Conservation (phyloP, 1,140 invertebrate genomes). For the Calliopsis andreniformis region DNA sequence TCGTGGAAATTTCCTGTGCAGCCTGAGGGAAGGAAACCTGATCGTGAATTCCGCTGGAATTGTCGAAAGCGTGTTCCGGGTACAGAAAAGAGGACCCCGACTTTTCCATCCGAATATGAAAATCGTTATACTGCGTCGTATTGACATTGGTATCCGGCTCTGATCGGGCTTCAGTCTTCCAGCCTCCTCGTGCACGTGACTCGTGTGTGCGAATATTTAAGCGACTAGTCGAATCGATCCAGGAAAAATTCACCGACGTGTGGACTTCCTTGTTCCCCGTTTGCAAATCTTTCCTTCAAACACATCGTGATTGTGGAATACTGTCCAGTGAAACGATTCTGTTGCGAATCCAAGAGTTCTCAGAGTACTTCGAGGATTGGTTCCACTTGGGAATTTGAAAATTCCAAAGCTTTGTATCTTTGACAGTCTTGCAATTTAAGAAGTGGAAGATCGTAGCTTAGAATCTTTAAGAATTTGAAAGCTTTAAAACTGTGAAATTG, state of each 20-base stretch:
- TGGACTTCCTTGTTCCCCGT: not conserved
- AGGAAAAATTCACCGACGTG: not conserved
- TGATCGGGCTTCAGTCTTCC: not conserved
- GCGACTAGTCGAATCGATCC: constrained; percentile 2
- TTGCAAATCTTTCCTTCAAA: constrained; percentile 28
- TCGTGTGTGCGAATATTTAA: constrained; percentile 31
- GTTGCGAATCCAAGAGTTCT: not conserved
- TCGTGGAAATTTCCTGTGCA: constrained; percentile 45
- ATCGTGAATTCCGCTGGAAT: constrained; percentile 76
- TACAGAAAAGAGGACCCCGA: constrained; percentile 61
- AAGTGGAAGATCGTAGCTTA: too few relatives aligned
- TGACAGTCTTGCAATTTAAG: too few relatives aligned
- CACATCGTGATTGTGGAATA: not conserved
- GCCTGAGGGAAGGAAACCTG: constrained; percentile 71
- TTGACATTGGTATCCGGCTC: constrained; percentile 67
- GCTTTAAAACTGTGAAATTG: too few relatives aligned
- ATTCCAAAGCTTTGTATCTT: too few relatives aligned
- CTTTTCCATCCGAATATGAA: constrained; percentile 66
- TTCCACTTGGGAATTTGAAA: too few relatives aligned
- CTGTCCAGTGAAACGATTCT: not conserved
- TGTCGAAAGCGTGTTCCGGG: constrained; percentile 74
- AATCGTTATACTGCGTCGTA: constrained; percentile 73
- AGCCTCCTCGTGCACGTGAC: not conserved
- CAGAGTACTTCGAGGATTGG: not conserved
- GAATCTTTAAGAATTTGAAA: too few relatives aligned